These are phyloP conservation scores for Scytalopus superciliaris DNA, from an alignment of 2,113 vertebrate genomes.

Conservation along the genomic window DNA sequence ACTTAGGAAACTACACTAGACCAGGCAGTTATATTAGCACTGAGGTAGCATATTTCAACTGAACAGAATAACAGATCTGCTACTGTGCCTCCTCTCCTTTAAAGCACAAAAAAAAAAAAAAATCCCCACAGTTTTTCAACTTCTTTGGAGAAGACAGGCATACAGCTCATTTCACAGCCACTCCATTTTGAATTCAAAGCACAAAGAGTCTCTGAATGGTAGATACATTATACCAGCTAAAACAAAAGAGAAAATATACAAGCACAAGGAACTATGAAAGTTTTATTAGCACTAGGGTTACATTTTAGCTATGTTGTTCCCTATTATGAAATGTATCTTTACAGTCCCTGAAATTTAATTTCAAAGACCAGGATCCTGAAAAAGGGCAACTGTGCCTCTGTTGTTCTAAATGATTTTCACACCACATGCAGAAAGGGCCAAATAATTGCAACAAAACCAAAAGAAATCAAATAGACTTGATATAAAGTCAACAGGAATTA, in stretches of 20 bases:
- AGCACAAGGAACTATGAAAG: not conserved
- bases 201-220: conserved; percentile 3
- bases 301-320: not conserved
- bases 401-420: not conserved
- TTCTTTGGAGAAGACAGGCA: conserved; percentile 40
- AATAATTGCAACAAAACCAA: conserved; percentile 4
- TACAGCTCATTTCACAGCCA: not conserved
- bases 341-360: conserved; percentile 8
- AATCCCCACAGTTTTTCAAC: conserved; percentile 42
- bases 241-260: not conserved
- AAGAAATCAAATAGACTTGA: not conserved
- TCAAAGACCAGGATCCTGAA: not conserved
- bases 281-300: conserved; percentile 21
- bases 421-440: not conserved
- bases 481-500: not conserved
- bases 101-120: conserved; percentile 8
- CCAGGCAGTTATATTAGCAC: conserved; percentile 28
- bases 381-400: not conserved
- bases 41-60: conserved; percentile 56
- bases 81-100: conserved; percentile 29
- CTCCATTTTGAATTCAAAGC: not conserved
- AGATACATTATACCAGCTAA: not conserved
- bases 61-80: not conserved
- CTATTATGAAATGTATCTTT: not conserved
- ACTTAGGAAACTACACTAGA: not conserved